Percentiles rank a stretch among this genome's conserved stretches.
Conservation (phyloP, 2,888 invertebrate species). For the Chrysotoxum bicinctum region DNA sequence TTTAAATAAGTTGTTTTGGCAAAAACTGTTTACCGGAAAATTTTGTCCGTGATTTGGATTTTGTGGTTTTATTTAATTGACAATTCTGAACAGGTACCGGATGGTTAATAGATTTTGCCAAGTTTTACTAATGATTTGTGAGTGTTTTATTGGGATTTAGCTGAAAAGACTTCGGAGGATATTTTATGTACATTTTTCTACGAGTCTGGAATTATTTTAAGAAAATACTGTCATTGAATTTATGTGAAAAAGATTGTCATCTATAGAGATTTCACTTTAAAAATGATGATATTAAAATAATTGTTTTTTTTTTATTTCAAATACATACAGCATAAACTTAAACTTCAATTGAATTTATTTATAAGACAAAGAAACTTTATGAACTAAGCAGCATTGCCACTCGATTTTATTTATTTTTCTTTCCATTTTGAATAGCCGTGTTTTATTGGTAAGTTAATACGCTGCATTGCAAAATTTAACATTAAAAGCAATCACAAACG, state of each 20-base stretch:
- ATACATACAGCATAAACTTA: neutral
- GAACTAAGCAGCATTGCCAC: too few relatives aligned
- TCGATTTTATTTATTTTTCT: too few relatives aligned
- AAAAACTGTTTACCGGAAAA: conserved; percentile 2
- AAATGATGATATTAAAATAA: neutral
- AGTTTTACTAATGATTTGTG: neutral
- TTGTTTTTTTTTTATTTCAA: neutral
- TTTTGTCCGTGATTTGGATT: conserved; percentile 11
- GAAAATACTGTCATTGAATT: neutral
- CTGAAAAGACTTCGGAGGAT: neutral
- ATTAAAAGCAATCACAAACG: too few relatives aligned
- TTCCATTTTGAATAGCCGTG: too few relatives aligned
- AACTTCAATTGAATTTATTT: too few relatives aligned
- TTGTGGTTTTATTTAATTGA: neutral
- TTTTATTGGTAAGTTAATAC: too few relatives aligned
- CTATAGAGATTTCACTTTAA: conserved; percentile 29
- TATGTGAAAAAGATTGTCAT: neutral
- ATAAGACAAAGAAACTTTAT: too few relatives aligned
- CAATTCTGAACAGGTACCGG: conserved; percentile 1
- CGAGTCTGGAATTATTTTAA: conserved; percentile 12
- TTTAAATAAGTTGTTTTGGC: conserved; percentile 8
- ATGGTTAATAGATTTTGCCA: conserved; percentile 10
- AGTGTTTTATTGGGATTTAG: neutral
- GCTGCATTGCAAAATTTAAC: too few relatives aligned
- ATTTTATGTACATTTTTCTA: neutral